Base-by-base conservation (phyloP, 1,140 invertebrate genomes). In the Prorops nasuta region DNA sequence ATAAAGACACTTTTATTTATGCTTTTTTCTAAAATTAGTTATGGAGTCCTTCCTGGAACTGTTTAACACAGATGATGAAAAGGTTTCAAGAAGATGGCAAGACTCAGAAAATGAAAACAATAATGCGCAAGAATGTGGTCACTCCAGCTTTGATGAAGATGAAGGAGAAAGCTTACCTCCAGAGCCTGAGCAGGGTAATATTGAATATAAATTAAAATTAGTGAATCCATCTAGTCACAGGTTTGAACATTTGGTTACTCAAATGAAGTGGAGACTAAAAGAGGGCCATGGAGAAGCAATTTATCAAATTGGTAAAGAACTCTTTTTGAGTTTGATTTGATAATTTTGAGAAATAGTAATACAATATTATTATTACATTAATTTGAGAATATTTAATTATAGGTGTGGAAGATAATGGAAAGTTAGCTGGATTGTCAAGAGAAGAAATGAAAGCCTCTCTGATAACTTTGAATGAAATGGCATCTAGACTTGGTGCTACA, bases 251-350 rank as follows among this genome's bases (percentile, higher is more conserved):
- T 74, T 95, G 20, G 91, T 94, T 1, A 94, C 92, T 0, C 92
- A 95, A 81, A 84, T 94, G 81, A 93, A 94, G 79, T 94, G 92
- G 92, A 80, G 91, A 10, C 78, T 94, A 7, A 81, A 88, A 1
- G 91, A 93, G 64, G 92, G 92, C 10, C 87, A 91, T 44, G 96
- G 96, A 4, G 92, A 95, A 73, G 94, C 94, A 1, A 92, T 98
- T 56, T 98, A 98, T 79, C 92, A 96, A 79, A 92, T 98, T 40
- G 94, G 75, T 76, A 70, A 32, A 40, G 34, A 2, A 17, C 32
- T 28, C 36, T 18, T 2, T 3, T 31, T 32, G 22, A 34, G 28
- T 39, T 43, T 35, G n/a, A 7, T 39, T 18, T 36, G 14, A 18
- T 39, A 18, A 43, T 49, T 44, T 44, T 32, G 20, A 24, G n/a